A percentile compares a stretch with the other conserved stretches of the same genome.
phyloP scores from a whole-genome alignment of 2,888 invertebrate species.

The Trichopoda pennipes region DNA sequence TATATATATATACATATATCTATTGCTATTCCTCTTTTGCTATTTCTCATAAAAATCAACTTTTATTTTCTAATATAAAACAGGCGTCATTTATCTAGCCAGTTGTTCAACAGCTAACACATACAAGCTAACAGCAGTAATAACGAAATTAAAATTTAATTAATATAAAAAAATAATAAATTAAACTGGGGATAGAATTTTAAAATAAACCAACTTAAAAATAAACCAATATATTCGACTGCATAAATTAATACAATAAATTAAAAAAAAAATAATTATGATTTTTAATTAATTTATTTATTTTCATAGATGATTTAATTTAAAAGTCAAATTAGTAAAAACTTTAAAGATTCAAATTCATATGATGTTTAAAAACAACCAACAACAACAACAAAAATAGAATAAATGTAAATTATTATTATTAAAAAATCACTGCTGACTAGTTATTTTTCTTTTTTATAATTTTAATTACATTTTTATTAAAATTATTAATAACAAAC shows the following conservation, averaged over 20 bases:
- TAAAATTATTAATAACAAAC: neutral
- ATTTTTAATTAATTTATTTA: conserved; percentile 2
- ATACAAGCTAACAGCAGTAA: conserved; percentile 26
- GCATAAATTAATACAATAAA: conserved; percentile 18
- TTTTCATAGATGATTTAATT: conserved; percentile 29
- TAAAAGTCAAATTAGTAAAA: conserved; percentile 40
- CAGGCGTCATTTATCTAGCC: conserved; percentile 23
- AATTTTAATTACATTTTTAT: neutral
- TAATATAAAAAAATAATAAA: conserved; percentile 17
- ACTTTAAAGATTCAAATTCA: conserved; percentile 51
- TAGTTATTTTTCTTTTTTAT: conserved; percentile 1
- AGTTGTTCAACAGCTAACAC: conserved; percentile 14
- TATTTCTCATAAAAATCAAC: conserved; percentile 2
- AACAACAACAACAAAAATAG: neutral
- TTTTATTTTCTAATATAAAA: conserved; percentile 38
- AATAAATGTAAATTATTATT: conserved; percentile 5
- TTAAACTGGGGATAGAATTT: conserved; percentile 13
- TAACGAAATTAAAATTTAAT: conserved; percentile 14
- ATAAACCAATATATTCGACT: conserved; percentile 7
- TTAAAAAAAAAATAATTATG: conserved; percentile 23
- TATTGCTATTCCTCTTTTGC: neutral
- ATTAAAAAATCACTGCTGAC: conserved; percentile 41
- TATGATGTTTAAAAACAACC: conserved; percentile 40
- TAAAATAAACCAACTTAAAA: conserved; percentile 7
- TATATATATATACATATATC: too few relatives aligned